Conservation (phyloP, 2,113 vertebrate species). For the Nematolebias whitei region DNA sequence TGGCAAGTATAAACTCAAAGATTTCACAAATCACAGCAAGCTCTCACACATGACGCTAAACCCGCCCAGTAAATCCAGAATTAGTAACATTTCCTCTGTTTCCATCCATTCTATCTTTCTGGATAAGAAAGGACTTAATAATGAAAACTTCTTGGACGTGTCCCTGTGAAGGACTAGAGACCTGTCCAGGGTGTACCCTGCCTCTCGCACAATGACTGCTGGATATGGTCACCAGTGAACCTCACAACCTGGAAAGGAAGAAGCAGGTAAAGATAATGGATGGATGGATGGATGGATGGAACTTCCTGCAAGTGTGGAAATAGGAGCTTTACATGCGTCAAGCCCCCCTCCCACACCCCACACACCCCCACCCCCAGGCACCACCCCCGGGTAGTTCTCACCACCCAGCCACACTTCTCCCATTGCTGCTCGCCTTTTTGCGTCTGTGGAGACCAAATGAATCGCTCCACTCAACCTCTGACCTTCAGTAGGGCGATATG, state of each 20-base stretch:
- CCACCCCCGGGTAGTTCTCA: slow-evolving; percentile 5
- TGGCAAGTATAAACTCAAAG: not conserved
- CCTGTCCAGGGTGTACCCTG: too few relatives aligned
- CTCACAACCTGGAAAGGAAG: too few relatives aligned
- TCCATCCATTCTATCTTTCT: not conserved
- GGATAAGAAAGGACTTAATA: slow-evolving; percentile 28
- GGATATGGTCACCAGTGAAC: too few relatives aligned
- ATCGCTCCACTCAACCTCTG: slow-evolving; percentile 59
- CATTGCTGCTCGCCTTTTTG: slow-evolving; percentile 28
- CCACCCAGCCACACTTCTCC: slow-evolving; percentile 34
- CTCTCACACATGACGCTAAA: not conserved
- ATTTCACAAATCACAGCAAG: not conserved
- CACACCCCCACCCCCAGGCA: too few relatives aligned
- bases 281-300: too few relatives aligned
- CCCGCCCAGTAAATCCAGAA: not conserved
- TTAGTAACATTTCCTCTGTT: not conserved
- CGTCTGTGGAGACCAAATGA: slow-evolving; percentile 52
- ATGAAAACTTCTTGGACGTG: slow-evolving; percentile 38
- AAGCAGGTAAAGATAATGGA: too few relatives aligned
- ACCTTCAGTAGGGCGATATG: slow-evolving; percentile 59
- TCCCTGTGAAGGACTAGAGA: too few relatives aligned
- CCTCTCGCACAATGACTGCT: too few relatives aligned
- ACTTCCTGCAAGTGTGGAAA: slow-evolving; percentile 46
- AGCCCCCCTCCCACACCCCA: not conserved
- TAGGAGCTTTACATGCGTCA: slow-evolving; percentile 22